These are phyloP conservation scores for Mystacides longicornis DNA, from an alignment of 2,888 invertebrate genomes.

Conservation along the genomic window DNA sequence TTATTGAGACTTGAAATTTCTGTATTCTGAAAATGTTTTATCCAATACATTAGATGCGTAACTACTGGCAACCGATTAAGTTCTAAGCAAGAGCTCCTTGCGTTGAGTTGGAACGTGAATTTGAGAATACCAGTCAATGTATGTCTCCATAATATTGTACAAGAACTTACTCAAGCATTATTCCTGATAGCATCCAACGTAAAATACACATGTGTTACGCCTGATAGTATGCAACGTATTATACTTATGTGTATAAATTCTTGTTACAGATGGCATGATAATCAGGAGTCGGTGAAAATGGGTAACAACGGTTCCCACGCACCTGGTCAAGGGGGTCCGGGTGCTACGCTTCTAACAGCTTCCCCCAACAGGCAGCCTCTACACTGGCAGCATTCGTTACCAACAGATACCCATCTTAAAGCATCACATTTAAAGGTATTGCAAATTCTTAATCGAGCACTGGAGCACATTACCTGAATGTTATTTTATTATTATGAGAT, in stretches of 20 bases:
- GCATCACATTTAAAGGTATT: slow-evolving; percentile 23
- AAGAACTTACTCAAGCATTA: no score
- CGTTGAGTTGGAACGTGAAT: no score
- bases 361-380: slow-evolving; percentile 16
- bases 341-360: background rate
- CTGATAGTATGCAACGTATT: background rate
- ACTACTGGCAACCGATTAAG: no score
- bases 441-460: no score
- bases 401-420: slow-evolving; percentile 21
- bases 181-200: no score
- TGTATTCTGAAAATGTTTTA: no score
- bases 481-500: background rate
- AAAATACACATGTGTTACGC: no score
- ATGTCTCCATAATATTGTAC: no score
- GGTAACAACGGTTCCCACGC: slow-evolving; percentile 22
- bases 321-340: background rate
- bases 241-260: background rate
- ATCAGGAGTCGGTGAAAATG: slow-evolving; percentile 13
- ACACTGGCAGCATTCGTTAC: slow-evolving; percentile 25
- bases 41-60: no score
- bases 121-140: no score
- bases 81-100: no score
- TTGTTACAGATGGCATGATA: slow-evolving; percentile 20
- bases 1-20: no score
- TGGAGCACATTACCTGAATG: background rate